A percentile compares a stretch with the other conserved stretches of the same genome.
phyloP scores from a whole-genome alignment of 2,113 vertebrate species.

The Seriola quinqueradiata region DNA sequence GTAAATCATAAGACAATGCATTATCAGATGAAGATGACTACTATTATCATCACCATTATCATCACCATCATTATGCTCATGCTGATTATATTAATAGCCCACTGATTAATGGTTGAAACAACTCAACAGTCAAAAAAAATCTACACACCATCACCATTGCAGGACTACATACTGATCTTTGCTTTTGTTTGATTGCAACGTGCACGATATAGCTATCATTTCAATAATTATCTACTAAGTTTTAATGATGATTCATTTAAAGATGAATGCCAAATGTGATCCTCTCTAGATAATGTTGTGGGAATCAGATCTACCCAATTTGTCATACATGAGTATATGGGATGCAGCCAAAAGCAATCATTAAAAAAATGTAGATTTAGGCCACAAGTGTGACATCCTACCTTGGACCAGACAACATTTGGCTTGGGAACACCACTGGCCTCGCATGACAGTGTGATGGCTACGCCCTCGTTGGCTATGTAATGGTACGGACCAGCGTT shows the following conservation, averaged over 20 bases:
- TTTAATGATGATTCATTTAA: slow-evolving; percentile 30
- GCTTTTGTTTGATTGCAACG: slow-evolving; percentile 11
- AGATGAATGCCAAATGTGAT: slow-evolving; percentile 40
- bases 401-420: slow-evolving; percentile 91
- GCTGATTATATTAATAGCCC: slow-evolving; percentile 5
- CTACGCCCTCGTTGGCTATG: slow-evolving; percentile 86
- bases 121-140: neutral
- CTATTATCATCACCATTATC: neutral
- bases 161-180: neutral
- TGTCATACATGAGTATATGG: slow-evolving; percentile 41
- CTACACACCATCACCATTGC: neutral
- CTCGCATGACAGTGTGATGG: slow-evolving; percentile 86
- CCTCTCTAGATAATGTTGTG: slow-evolving; percentile 30
- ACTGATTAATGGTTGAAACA: neutral
- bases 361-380: slow-evolving; percentile 34
- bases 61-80: neutral
- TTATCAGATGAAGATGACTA: slow-evolving; percentile 11
- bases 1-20: neutral
- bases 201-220: neutral
- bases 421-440: slow-evolving; percentile 87
- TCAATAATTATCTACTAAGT: slow-evolving; percentile 23
- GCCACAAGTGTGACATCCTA: slow-evolving; percentile 65
- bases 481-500: slow-evolving; percentile 84
- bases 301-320: slow-evolving; percentile 31
- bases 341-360: slow-evolving; percentile 36